phyloP scores from a whole-genome alignment of 2,888 invertebrate species.

The Drosophila hamatofila region DNA sequence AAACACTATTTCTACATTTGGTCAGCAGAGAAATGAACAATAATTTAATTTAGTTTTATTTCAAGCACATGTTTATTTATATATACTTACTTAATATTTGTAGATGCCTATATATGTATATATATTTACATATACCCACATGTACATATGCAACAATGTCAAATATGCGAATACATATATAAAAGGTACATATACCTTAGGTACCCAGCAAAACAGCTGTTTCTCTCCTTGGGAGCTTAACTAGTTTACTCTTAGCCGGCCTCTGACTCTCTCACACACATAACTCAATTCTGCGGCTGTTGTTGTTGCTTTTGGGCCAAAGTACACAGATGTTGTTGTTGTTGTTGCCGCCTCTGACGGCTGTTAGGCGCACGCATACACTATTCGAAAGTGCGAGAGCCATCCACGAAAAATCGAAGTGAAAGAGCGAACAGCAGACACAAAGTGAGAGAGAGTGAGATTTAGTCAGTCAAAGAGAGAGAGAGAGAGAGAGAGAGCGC shows the following conservation, averaged over 20 bases:
- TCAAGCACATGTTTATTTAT: neutral
- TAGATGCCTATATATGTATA: neutral
- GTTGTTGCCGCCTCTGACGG: constrained; percentile 30
- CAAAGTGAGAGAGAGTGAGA: constrained; percentile 16
- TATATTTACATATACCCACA: neutral
- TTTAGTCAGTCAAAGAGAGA: neutral
- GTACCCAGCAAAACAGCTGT: constrained; percentile 46
- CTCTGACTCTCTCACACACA: constrained; percentile 31
- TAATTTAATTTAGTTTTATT: neutral
- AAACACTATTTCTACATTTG: neutral
- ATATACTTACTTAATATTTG: neutral
- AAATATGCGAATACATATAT: neutral
- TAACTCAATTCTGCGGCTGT: constrained; percentile 38
- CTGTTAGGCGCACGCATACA: constrained; percentile 45
- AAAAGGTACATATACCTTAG: constrained; percentile 8
- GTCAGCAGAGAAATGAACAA: neutral
- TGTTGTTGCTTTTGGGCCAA: constrained; percentile 57
- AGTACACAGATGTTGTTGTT: constrained; percentile 51
- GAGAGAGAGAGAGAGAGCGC: constrained; percentile 6
- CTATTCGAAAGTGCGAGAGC: constrained; percentile 52
- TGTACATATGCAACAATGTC: neutral
- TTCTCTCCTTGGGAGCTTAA: constrained; percentile 28
- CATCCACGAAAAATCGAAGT: constrained; percentile 7
- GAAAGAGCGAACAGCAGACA: constrained; percentile 17
- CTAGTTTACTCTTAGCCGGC: constrained; percentile 33